Base-by-base conservation (phyloP, 2,113 vertebrate genomes). In the Cervus canadensis region DNA sequence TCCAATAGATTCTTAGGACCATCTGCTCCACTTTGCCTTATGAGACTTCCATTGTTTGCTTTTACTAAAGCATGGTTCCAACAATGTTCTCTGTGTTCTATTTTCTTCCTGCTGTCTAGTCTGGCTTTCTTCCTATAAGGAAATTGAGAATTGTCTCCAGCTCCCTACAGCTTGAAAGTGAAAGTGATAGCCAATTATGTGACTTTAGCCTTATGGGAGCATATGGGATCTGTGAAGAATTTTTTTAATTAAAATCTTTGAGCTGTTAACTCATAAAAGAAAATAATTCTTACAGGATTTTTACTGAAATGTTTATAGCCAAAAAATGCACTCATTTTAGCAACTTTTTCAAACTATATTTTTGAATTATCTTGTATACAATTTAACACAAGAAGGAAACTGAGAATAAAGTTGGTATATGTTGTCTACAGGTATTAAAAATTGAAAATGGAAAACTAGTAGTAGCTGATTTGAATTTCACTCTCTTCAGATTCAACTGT, bases 221-320 rank as follows among this genome's bases (percentile, higher is more conserved):
- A 56, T 60, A 71, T 74, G 59, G 6, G 28, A 28, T 43, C 89
- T 6, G 3, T 11, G 9, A 92, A 97, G 11, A 4, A 88, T 6
- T 57, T 81, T 50, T 93, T 91, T 87, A 91, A 91, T 96, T 86
- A 89, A 93, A 94, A 92, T 93, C 12, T 67, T 95, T 62, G 33
- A 89, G 25, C 60, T 97, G 36, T 96, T 13, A 71, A 48, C 8
- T 52, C 7, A 50, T 10, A 94, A 16, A 71, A 67, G 6, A 89
- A 79, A 93, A 86, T 64, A 76, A 76, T 36, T 93, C n/a, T 91
- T 78, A 57, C 16, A 26, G 2, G 30, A 57, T 60, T 95, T 87
- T 48, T 92, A 50, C 64, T 76, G 60, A 84, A 64, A 91, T 43
- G 57, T 88, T 64, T 57, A 74, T 83, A 21, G 81, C 74, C 16